Evolutionary conservation across 2,113 vertebrate genomes (phyloP).

Genomic region (Paraplagusia blochii): DNA sequence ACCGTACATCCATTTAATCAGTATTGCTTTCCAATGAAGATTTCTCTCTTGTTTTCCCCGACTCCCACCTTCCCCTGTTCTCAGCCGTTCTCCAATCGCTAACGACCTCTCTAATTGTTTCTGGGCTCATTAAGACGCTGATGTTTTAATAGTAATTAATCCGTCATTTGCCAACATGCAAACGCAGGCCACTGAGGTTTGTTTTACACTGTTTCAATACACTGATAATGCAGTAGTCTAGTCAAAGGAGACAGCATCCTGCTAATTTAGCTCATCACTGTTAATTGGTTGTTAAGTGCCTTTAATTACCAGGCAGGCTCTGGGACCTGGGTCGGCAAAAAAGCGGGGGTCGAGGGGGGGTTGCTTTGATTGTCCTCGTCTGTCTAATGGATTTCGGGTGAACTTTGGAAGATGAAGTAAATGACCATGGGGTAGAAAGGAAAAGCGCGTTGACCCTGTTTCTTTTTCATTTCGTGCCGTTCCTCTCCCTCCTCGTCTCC

Average conservation of each 20-base stretch:
- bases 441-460: slow-evolving; percentile 48
- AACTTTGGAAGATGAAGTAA: slow-evolving; percentile 66
- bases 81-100: slow-evolving; percentile 59
- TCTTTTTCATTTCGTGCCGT: slow-evolving; percentile 15
- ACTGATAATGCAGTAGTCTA: slow-evolving; percentile 69
- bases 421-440: slow-evolving; percentile 43
- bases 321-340: slow-evolving; percentile 57
- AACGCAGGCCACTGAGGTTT: slow-evolving; percentile 73
- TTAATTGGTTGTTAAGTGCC: slow-evolving; percentile 79
- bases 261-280: slow-evolving; percentile 77
- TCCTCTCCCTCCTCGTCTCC: slow-evolving; percentile 27
- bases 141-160: slow-evolving; percentile 79
- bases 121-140: slow-evolving; percentile 72
- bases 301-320: slow-evolving; percentile 73
- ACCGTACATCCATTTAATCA: slow-evolving; percentile 74
- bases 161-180: slow-evolving; percentile 77
- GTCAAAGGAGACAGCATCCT: slow-evolving; percentile 71
- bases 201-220: slow-evolving; percentile 60
- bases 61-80: slow-evolving; percentile 42
- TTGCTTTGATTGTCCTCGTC: slow-evolving; percentile 44
- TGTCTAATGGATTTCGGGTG: slow-evolving; percentile 56
- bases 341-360: slow-evolving; percentile 34
- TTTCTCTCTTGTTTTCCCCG: slow-evolving; percentile 64
- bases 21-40: slow-evolving; percentile 73
- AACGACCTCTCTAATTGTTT: slow-evolving; percentile 75